Evolutionary conservation across 2,113 vertebrate genomes (phyloP).

Genomic region (Lophura nycthemera): DNA sequence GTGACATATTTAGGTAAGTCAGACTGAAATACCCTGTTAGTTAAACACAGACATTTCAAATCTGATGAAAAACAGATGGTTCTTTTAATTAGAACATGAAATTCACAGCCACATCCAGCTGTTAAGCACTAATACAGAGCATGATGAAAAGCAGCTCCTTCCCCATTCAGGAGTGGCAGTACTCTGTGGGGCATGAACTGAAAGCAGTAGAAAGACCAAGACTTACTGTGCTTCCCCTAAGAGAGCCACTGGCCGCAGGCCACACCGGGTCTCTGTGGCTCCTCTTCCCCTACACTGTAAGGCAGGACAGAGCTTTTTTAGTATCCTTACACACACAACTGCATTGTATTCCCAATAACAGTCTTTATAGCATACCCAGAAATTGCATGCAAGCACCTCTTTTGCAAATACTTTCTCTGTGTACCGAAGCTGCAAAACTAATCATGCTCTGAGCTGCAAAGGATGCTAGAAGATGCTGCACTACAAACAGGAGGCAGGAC

Average conservation of each 20-base stretch:
- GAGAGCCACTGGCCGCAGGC: accelerated
- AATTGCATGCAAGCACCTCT: neutral
- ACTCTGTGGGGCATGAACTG: accelerated
- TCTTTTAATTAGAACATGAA: neutral
- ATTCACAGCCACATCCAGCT: neutral
- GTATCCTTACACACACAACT: neutral
- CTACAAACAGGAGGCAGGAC: neutral
- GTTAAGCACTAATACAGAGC: neutral
- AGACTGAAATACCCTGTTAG: neutral
- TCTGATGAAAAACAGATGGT: neutral
- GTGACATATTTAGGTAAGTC: neutral
- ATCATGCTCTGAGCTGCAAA: neutral
- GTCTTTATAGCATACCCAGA: neutral
- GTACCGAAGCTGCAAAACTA: neutral
- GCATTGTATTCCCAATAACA: neutral
- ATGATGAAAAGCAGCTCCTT: neutral
- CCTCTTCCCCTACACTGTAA: neutral
- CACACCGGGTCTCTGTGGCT: accelerated
- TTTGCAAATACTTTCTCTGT: neutral
- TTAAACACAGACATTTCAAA: neutral
- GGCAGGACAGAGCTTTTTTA: neutral
- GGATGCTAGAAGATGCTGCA: neutral
- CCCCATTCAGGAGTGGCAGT: neutral
- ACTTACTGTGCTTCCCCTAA: neutral
- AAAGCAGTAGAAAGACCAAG: neutral